Conservation (phyloP, 2,113 vertebrate species). For the Petroica traversi region DNA sequence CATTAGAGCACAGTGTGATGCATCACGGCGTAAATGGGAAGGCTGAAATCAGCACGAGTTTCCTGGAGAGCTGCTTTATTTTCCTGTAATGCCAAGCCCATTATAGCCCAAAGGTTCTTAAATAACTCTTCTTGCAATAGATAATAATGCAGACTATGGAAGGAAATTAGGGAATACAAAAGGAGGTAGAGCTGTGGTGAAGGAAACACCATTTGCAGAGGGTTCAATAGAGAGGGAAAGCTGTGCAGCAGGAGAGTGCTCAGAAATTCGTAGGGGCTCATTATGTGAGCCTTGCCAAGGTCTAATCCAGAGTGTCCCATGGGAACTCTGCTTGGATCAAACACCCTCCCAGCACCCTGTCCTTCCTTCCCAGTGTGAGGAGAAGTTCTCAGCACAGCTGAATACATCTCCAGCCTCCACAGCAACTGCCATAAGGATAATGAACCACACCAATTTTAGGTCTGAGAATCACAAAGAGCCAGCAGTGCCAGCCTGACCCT, state of each 20-base stretch:
- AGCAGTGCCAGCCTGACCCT: neutral
- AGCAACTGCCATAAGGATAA: neutral
- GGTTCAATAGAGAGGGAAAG: neutral
- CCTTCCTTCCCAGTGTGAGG: neutral
- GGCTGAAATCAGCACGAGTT: constrained; percentile 64
- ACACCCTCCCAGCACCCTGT: accelerated
- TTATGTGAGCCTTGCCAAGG: neutral
- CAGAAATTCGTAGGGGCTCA: neutral
- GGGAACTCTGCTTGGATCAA: neutral
- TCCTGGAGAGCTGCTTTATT: constrained; percentile 64
- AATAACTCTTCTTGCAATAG: constrained; percentile 58
- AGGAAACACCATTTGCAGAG: neutral
- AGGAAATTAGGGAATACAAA: constrained; percentile 40
- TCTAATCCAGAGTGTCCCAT: neutral
- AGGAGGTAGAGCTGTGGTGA: neutral
- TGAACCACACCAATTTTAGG: neutral
- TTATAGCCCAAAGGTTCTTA: constrained; percentile 64
- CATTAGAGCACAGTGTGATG: constrained; percentile 70
- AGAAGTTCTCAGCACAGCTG: neutral
- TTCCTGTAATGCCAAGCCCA: constrained; percentile 53
- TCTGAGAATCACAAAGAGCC: neutral
- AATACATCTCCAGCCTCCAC: neutral
- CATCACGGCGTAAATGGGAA: constrained; percentile 52
- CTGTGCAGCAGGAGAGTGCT: neutral
- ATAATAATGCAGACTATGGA: constrained; percentile 26